phyloP scores from a whole-genome alignment of 2,797 vertebrate species.

The Epinephelus coioides region DNA sequence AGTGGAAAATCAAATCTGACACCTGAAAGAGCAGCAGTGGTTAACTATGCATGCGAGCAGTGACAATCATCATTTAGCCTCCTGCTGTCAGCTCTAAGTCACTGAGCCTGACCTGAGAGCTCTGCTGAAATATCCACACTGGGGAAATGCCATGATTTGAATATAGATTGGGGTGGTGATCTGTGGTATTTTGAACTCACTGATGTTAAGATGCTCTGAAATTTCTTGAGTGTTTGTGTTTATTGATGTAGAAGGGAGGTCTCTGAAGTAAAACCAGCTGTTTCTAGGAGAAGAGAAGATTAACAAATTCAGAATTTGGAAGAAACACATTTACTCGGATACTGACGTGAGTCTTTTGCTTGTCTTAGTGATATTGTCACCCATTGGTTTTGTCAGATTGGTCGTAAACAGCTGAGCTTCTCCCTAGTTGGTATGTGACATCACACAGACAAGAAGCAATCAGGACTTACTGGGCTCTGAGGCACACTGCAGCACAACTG shows the following conservation, averaged over 20 bases:
- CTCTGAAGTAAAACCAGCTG: constrained; percentile 11
- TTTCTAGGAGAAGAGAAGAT: constrained; percentile 19
- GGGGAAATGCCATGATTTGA: constrained; percentile 63
- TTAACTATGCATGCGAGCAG: constrained; percentile 43
- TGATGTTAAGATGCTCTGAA: constrained; percentile 34
- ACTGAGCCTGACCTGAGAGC: neutral
- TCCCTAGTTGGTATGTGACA: constrained; percentile 18
- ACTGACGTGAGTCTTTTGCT: constrained; percentile 4
- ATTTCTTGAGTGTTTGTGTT: constrained; percentile 25
- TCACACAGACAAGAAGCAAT: constrained; percentile 24
- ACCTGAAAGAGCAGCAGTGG: constrained; percentile 42
- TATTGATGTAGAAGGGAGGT: constrained; percentile 21
- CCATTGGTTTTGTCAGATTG: constrained; percentile 7
- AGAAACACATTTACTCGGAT: constrained; percentile 15
- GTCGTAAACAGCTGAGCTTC: constrained; percentile 21
- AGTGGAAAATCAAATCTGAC: constrained; percentile 70
- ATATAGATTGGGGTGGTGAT: constrained; percentile 63
- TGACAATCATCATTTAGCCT: constrained; percentile 36
- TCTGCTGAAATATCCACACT: constrained; percentile 23
- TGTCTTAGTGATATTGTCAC: constrained; percentile 21
- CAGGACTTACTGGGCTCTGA: constrained; percentile 17
- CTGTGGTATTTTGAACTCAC: constrained; percentile 55
- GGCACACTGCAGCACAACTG: constrained; percentile 23
- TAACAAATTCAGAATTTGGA: neutral
- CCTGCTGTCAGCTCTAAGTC: constrained; percentile 25